Evolutionary conservation across 1,140 invertebrate species (phyloP), one percentile per base, ranked within the genome.

Genomic region (Bombus breviceps): DNA sequence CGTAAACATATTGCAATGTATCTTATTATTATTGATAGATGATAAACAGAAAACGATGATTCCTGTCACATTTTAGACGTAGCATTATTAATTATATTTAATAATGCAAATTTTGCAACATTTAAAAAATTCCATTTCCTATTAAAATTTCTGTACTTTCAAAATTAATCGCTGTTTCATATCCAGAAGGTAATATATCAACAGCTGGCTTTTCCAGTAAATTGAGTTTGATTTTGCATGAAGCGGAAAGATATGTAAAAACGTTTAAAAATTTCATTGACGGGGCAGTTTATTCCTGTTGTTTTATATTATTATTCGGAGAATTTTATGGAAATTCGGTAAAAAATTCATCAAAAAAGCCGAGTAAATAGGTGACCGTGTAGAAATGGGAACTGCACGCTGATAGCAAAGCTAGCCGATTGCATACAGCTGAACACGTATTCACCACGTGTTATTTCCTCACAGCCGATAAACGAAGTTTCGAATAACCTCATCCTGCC

Each of bases 381-480:
- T 32, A 39, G 34, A 77, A 62, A 59, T 39, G 15, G 47, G 57
- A n/a, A 73, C 28, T 47, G n/a, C 8, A 25, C 4, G 64, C 68
- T 47, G 18, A 41, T 57, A 41, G 18, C 22, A 28, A 28, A 25
- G 37, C 32, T 34, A 34, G 6, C 32, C 32, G 68, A 71, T 71
- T 39, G 37, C 37, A 28, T 71, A 13, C n/a, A 25, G 43, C 12
- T 22, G 39, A 32, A 57, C 53, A 71, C 81, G 71, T 69, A 88
- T 37, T 69, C 86, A 47, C n/a, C 53, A 74, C 79, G 34, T 64
- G 82, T 88, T 88, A 88, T 88, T 86, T 85, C 53, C 57, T 85
- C 59, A 64, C 68, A 64, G 43, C n/a, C 43, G 39, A 89, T 86
- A 86, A 88, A 86, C 83, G 75, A 77, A 88, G 79, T 88, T 88